These are phyloP conservation scores for Xestoiulus laeticollis DNA, from an alignment of 2,888 invertebrate genomes.

Conservation along the genomic window DNA sequence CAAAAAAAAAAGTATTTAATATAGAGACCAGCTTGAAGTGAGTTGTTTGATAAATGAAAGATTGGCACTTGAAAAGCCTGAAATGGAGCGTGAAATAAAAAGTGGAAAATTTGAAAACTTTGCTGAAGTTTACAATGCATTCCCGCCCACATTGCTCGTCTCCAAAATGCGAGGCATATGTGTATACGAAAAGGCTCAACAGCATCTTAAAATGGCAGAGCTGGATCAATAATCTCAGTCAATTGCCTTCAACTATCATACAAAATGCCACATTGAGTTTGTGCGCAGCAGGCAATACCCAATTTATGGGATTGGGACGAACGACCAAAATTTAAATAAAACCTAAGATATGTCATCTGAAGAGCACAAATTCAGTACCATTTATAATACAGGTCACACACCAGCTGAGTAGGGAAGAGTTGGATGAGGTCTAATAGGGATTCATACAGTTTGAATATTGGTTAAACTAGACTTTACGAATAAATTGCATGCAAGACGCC, in stretches of 20 bases:
- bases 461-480: not conserved
- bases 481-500: not conserved
- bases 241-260: conserved; percentile 12
- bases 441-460: not conserved
- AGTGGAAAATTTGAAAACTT: not conserved
- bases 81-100: not conserved
- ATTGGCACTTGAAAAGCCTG: not conserved
- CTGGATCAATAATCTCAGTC: conserved; percentile 10
- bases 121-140: not conserved
- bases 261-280: conserved; percentile 27
- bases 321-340: conserved; percentile 34
- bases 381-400: not conserved
- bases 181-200: not conserved
- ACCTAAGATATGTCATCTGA: not conserved
- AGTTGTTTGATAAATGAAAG: too few species aligned
- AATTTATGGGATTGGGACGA: conserved; percentile 12
- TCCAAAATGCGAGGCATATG: not conserved
- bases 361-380: not conserved
- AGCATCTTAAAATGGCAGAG: conserved; percentile 35
- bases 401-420: not conserved
- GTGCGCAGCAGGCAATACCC: not conserved
- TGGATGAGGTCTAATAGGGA: not conserved
- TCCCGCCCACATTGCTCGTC: not conserved
- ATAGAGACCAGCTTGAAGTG: not conserved
- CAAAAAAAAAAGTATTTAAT: not conserved